Evolutionary conservation across 53 echinoderm and acorn worm species (phyloP).

Genomic region (Glandiceps talaboti): DNA sequence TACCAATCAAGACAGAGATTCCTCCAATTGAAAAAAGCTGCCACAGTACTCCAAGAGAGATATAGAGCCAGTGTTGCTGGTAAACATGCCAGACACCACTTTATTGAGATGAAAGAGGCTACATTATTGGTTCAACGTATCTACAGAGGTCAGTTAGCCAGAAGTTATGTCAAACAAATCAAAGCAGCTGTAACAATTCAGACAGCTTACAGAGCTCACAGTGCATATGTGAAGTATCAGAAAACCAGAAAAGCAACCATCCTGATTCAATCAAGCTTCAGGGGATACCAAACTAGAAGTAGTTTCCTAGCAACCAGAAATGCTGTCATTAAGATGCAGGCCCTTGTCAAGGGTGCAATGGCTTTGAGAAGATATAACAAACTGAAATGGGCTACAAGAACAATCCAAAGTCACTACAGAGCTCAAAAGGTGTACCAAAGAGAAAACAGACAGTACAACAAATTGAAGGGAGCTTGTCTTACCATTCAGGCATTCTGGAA

Average conservation of each 20-base stretch:
- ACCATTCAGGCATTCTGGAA: conserved; percentile 50
- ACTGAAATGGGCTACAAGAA: conserved; percentile 25
- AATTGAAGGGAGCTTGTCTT: conserved; percentile 23
- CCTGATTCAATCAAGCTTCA: conserved; percentile 42
- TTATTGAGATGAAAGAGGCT: conserved; percentile 29
- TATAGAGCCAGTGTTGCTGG: conserved; percentile 20
- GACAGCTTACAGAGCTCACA: conserved; percentile 8
- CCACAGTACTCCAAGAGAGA: conserved; percentile 27
- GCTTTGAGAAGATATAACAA: conserved; percentile 21
- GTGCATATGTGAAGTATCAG: neutral
- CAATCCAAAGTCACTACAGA: conserved; percentile 42
- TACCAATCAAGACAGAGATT: conserved; percentile 24
- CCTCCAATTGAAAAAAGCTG: conserved; percentile 15
- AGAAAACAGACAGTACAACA: conserved; percentile 18
- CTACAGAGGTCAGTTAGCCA: conserved; percentile 28
- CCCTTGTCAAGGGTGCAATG: conserved; percentile 31
- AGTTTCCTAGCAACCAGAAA: conserved; percentile 14
- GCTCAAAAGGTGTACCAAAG: conserved; percentile 6
- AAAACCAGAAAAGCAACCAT: conserved; percentile 15
- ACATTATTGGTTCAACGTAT: conserved; percentile 37
- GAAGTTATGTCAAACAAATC: conserved; percentile 16
- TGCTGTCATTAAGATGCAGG: conserved; percentile 20
- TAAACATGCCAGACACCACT: conserved; percentile 4
- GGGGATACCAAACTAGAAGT: conserved; percentile 18
- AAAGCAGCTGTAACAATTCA: conserved; percentile 17